phyloP scores from a whole-genome alignment of 2,888 invertebrate genomes.

The Lagria hirta region DNA sequence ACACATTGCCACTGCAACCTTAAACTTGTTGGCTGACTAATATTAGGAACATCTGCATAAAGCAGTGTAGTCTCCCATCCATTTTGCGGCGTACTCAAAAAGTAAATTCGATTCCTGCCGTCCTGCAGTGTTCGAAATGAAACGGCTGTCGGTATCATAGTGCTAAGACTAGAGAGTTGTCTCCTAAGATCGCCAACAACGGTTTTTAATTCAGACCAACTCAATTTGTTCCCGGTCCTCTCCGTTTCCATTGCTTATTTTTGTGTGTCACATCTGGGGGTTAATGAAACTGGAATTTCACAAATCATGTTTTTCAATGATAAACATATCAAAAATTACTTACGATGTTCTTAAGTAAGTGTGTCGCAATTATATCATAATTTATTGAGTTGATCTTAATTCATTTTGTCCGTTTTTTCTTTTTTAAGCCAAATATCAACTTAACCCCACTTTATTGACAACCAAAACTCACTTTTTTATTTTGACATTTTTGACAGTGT shows the following conservation, averaged over 20 bases:
- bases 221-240: constrained; percentile 48
- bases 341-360: constrained; percentile 3
- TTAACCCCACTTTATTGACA: constrained; percentile 36
- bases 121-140: constrained; percentile 77
- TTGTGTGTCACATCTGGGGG: constrained; percentile 36
- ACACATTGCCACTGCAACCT: constrained; percentile 77
- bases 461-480: too few species aligned
- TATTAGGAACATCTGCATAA: constrained; percentile 77
- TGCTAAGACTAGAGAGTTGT: constrained; percentile 74
- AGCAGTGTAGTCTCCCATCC: constrained; percentile 89
- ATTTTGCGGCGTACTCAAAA: constrained; percentile 82
- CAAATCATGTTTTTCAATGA: not conserved
- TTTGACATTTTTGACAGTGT: too few species aligned
- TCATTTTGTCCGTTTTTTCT: constrained; percentile 29
- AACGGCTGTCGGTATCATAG: constrained; percentile 80
- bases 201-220: constrained; percentile 79
- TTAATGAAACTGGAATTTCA: constrained; percentile 1
- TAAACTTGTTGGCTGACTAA: constrained; percentile 57
- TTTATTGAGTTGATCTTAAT: constrained; percentile 20
- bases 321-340: constrained; percentile 1
- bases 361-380: constrained; percentile 8
- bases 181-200: constrained; percentile 80
- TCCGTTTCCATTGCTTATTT: constrained; percentile 35
- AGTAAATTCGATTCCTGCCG: constrained; percentile 84
- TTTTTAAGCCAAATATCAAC: constrained; percentile 37